Percentiles rank a stretch among this genome's conserved stretches.
Evolutionary conservation across 1,140 invertebrate species (phyloP).

Genomic region (Physella acuta): DNA sequence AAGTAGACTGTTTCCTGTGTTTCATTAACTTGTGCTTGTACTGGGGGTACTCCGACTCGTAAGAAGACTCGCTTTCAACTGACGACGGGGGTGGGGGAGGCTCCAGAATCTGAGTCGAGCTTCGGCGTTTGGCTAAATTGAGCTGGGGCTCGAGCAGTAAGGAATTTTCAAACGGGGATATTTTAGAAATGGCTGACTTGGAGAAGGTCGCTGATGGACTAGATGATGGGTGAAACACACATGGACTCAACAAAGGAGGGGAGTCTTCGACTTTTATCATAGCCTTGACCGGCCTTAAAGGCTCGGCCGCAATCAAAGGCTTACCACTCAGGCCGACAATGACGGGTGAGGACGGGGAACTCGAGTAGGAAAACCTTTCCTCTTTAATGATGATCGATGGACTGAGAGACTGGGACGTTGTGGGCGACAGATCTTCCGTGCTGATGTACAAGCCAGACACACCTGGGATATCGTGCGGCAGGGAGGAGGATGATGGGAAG

Average conservation of each 20-base stretch:
- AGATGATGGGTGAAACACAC: background rate
- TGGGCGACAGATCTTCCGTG: background rate
- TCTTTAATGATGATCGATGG: constrained; percentile 1
- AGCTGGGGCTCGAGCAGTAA: background rate
- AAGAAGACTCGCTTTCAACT: background rate
- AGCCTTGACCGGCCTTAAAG: background rate
- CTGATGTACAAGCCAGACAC: constrained; percentile 8
- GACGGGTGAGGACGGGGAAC: constrained; percentile 3
- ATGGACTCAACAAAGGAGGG: background rate
- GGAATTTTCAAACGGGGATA: background rate
- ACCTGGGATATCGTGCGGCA: background rate
- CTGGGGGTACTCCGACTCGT: background rate
- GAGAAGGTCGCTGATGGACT: background rate
- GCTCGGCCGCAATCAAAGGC: background rate
- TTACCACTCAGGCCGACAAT: background rate
- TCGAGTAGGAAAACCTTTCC: constrained; percentile 1
- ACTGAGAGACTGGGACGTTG: background rate
- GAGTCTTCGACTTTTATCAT: background rate
- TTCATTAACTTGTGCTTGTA: constrained; percentile 22
- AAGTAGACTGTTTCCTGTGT: constrained; percentile 4
- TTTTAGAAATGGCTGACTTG: background rate
- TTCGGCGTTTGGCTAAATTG: background rate
- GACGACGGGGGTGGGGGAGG: background rate
- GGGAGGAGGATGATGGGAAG: background rate
- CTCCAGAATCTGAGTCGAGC: background rate